Evolutionary conservation across 2,888 invertebrate genomes (phyloP).

Genomic region (Melolontha melolontha): DNA sequence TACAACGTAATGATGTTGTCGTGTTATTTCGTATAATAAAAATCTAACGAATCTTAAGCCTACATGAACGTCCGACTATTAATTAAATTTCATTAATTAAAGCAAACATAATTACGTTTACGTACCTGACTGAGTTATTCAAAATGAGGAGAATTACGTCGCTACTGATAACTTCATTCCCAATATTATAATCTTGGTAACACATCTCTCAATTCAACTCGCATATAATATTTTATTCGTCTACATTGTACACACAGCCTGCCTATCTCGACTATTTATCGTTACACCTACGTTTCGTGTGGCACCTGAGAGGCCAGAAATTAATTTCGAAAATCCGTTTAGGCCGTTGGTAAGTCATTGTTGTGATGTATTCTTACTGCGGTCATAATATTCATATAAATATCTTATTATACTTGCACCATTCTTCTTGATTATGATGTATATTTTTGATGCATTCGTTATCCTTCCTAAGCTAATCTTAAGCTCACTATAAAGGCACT

Average conservation of each 20-base stretch:
- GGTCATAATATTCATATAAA: slow-evolving; percentile 58
- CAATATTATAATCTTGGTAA: slow-evolving; percentile 50
- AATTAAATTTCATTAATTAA: too few relatives aligned
- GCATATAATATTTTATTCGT: slow-evolving; percentile 58
- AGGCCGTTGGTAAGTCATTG: slow-evolving; percentile 57
- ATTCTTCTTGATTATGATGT: slow-evolving; percentile 57
- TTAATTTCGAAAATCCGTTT: slow-evolving; percentile 61
- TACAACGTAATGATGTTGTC: too few relatives aligned
- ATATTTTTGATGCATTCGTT: slow-evolving; percentile 52
- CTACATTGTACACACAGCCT: slow-evolving; percentile 55
- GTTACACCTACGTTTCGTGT: slow-evolving; percentile 57
- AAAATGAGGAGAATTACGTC: not conserved
- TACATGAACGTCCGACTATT: too few relatives aligned
- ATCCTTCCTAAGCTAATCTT: slow-evolving; percentile 38
- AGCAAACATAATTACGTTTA: too few relatives aligned
- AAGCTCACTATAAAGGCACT: slow-evolving; percentile 16
- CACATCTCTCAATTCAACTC: slow-evolving; percentile 48
- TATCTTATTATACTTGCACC: slow-evolving; percentile 56
- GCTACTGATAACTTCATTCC: slow-evolving; percentile 52
- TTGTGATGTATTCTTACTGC: slow-evolving; percentile 55
- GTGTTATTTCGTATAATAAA: too few relatives aligned
- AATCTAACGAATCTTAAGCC: too few relatives aligned
- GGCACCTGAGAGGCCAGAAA: slow-evolving; percentile 58
- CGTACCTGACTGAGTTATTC: too few relatives aligned
- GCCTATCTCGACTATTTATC: slow-evolving; percentile 56